These are phyloP conservation scores for Sceliomorpha sp. DNA, from an alignment of 2,888 invertebrate genomes.

Conservation along the genomic window DNA sequence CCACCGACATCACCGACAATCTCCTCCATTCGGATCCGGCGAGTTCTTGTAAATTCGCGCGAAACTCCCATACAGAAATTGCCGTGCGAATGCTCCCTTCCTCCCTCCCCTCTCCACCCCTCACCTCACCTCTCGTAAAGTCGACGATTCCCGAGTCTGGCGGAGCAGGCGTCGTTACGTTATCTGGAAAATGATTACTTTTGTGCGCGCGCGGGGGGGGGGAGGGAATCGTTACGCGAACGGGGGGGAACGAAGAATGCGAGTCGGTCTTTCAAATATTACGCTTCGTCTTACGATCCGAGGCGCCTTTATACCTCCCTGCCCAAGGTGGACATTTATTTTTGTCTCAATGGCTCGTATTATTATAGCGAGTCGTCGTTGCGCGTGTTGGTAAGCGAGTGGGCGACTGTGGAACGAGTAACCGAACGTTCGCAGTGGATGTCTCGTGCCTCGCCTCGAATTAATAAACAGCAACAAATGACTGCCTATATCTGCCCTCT, in stretches of 20 bases:
- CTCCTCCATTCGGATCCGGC: no score
- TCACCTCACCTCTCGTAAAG: no score
- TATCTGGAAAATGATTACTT: no score
- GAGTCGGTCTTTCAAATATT: conserved; percentile 52
- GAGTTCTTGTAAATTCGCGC: no score
- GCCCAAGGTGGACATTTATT: conserved; percentile 56
- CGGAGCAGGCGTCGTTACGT: no score
- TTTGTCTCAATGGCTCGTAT: conserved; percentile 56
- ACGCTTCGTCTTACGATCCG: conserved; percentile 50
- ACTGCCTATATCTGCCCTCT: conserved; percentile 69
- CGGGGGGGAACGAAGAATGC: conserved; percentile 31
- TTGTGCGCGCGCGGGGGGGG: no score
- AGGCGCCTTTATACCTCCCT: conserved; percentile 54
- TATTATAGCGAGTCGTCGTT: conserved; percentile 51
- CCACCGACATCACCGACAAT: no score
- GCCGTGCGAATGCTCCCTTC: no score
- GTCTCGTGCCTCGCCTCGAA: conserved; percentile 75
- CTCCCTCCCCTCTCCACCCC: no score
- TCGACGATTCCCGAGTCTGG: no score
- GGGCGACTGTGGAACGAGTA: conserved; percentile 70
- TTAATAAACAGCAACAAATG: conserved; percentile 78
- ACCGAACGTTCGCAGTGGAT: conserved; percentile 71
- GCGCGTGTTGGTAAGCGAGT: conserved; percentile 61
- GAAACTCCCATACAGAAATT: no score
- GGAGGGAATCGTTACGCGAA: no score